phyloP scores from a whole-genome alignment of 2,113 vertebrate genomes.

The Trogon surrucura region DNA sequence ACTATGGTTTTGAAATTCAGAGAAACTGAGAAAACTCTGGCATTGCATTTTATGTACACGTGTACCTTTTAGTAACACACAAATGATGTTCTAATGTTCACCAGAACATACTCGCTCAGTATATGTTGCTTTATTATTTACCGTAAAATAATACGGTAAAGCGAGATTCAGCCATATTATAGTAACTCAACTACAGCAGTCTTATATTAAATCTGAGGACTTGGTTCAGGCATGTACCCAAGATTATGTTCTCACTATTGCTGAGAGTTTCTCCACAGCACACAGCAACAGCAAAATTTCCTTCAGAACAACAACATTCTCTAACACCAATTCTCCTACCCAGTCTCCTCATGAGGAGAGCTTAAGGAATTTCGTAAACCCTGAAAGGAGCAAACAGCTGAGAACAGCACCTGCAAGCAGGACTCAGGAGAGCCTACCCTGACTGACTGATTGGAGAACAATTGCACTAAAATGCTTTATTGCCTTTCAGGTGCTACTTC shows the following conservation, averaged over 20 bases:
- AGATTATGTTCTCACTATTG: fast-evolving
- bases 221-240: not conserved
- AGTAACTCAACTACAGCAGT: not conserved
- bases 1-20: not conserved
- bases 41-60: not conserved
- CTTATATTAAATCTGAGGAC: not conserved
- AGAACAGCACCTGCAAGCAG: not conserved
- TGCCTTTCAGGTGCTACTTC: not conserved
- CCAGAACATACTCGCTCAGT: not conserved
- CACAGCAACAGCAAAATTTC: not conserved
- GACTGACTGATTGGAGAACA: not conserved
- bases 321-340: not conserved
- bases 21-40: not conserved
- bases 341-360: not conserved
- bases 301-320: not conserved
- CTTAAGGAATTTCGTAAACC: not conserved
- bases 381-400: not conserved
- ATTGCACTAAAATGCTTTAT: not conserved
- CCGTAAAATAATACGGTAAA: not conserved
- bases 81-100: not conserved
- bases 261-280: not conserved
- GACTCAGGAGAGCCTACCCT: not conserved
- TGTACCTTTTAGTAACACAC: not conserved
- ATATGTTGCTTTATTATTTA: not conserved
- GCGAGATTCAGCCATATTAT: not conserved